Evolutionary conservation across 1,140 invertebrate genomes (phyloP), one percentile per base, ranked within the genome.

Genomic region (Pseudomyrmex flavicornis): DNA sequence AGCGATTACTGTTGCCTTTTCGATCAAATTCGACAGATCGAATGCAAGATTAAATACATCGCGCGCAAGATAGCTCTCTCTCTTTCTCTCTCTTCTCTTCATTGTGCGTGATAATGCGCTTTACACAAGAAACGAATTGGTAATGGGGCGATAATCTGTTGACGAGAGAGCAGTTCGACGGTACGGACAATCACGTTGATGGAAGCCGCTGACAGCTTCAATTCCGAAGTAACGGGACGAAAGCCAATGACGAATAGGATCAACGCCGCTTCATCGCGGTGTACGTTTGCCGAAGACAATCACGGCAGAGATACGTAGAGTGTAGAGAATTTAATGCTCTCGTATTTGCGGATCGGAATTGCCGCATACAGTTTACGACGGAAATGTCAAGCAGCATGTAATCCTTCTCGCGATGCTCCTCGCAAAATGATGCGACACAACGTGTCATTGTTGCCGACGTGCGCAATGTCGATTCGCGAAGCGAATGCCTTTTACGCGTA

Each of bases 291-390:
- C 46, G 46, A 63, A 22, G 10, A 82, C 50, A 56, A 75, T 82
- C 70, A 46, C 17, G 26, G 17, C 20, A 35, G 35, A 35, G 69
- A 82, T 82, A 63, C 70, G 61, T 54, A 62, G 35, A 35, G 48
- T 59, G 61, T 54, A 62, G 35, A 35, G 48, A 75, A 82, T 82
- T 82, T 75, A 75, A 82, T 63, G 58, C 62, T 75, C 69, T 26
- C 48, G 48, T 75, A 63, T 82, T 82, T 63, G 79, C 48, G 68
- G 48, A 73, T 82, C 20, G 70, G 26, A 82, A 82, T 74, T 54
- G 26, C n/a, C 70, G 58, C 44, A 75, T 48, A n/a, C 79, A 54
- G 50, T 82, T 82, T 82, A 82, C 44, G 79, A 82, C 48, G 59
- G 70, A 82, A 75, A 75, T 75, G 79, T 73, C 58, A 65, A 75